Evolutionary conservation across 2,888 invertebrate species (phyloP), one percentile per base, ranked within the genome.

Genomic region (Andricus quercusramuli): DNA sequence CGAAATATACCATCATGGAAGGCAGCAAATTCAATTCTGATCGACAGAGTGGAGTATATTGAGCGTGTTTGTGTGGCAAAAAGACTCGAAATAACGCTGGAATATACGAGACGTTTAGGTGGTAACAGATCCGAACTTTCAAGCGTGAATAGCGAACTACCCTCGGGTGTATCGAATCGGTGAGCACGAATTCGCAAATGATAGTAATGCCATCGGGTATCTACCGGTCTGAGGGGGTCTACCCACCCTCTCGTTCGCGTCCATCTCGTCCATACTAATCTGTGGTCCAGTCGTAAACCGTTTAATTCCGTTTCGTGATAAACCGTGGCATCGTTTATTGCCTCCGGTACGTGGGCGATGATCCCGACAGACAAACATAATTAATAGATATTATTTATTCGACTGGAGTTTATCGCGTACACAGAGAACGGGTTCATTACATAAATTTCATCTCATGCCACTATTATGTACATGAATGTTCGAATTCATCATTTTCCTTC

Each of bases 301-400:
- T 92, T 92, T 92, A 92, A 92, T 92, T 92, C 92, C 92, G 92
- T 91, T 91, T 91, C 90, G 91, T 90, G 92, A 92, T 92, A 92
- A 92, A 92, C 91, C 90, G 91, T 87, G 88, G 86, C 88, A 84
- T 87, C 89, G 88, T 92, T 91, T 91, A 91, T 91, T 89, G 88
- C 89, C 82, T 79, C 79, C 83, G 80, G 80, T 83, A 84, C 83
- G 76, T 79, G 66, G 20, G 51, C 62, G 37, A 80, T 80, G 82
- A 88, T 89, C 88, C 86, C 87, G 84, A 82, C 82, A 85, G 84
- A 80, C 87, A 85, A 89, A 89, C 88, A 88, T 91, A 91, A 92
- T 92, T 92, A 91, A 92, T 91, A 91, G 89, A 89, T 91, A 90
- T 89, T 90, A 89, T 89, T 90, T 88, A 88, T 89, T 87, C 86